Conservation (phyloP, 2,113 vertebrate species). For the Myxocyprinus asiaticus region DNA sequence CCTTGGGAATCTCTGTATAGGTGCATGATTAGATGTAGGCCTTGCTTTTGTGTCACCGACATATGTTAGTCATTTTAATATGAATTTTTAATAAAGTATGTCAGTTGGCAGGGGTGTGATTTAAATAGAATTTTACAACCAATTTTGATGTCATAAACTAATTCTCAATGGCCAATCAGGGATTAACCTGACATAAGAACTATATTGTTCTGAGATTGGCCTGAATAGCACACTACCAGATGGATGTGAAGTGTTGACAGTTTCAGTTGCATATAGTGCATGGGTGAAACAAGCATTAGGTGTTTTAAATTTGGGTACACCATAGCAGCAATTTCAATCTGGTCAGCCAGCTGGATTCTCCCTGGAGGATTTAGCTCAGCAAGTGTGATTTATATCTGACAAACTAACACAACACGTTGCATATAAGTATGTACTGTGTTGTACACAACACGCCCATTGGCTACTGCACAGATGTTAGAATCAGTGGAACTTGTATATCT, state of each 20-base stretch:
- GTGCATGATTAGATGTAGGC: slow-evolving; percentile 16
- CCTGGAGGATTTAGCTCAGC: slow-evolving; percentile 61
- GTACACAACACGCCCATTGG: slow-evolving; percentile 61
- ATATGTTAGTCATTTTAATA: slow-evolving; percentile 1
- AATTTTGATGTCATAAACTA: slow-evolving; percentile 5
- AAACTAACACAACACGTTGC: slow-evolving; percentile 67
- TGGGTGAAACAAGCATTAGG: slow-evolving; percentile 22
- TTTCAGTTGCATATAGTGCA: slow-evolving; percentile 11
- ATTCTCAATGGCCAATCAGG: neutral
- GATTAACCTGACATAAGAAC: slow-evolving; percentile 5
- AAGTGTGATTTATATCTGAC: slow-evolving; percentile 69
- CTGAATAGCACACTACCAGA: slow-evolving; percentile 18
- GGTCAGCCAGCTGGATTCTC: slow-evolving; percentile 67
- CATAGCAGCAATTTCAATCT: slow-evolving; percentile 44
- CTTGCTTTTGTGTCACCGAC: slow-evolving; percentile 5
- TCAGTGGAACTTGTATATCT: slow-evolving; percentile 21
- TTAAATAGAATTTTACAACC: neutral
- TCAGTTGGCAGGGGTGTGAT: slow-evolving; percentile 15
- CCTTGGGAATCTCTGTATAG: slow-evolving; percentile 6
- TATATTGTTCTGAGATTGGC: neutral
- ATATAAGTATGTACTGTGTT: slow-evolving; percentile 63
- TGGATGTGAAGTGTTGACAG: slow-evolving; percentile 30
- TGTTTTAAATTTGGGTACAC: slow-evolving; percentile 32
- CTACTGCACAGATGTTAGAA: slow-evolving; percentile 63
- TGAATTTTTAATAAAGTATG: slow-evolving; percentile 10